These are phyloP conservation scores for Sericinus montela DNA, from an alignment of 2,888 invertebrate genomes.

Conservation along the genomic window DNA sequence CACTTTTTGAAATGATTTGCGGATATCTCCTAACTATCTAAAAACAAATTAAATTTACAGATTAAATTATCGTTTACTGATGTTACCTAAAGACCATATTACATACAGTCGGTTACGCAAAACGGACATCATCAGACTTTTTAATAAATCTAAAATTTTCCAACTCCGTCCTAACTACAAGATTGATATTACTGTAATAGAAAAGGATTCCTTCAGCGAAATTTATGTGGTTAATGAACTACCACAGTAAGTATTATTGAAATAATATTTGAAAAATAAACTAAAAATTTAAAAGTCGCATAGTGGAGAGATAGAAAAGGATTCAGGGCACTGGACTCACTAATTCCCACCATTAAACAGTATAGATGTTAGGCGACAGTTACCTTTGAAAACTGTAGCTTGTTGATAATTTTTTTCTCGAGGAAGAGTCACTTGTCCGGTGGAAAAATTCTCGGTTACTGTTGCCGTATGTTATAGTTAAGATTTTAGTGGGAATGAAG, in stretches of 20 bases:
- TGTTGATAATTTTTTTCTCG: too few relatives aligned
- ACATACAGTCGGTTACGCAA: slow-evolving; percentile 56
- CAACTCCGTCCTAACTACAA: slow-evolving; percentile 69
- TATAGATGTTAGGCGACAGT: too few relatives aligned
- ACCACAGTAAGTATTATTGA: slow-evolving; percentile 2
- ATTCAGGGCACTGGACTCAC: not conserved
- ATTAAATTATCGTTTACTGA: slow-evolving; percentile 62
- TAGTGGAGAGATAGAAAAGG: slow-evolving; percentile 3
- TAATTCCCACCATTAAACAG: slow-evolving; percentile 11
- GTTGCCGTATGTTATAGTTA: too few relatives aligned
- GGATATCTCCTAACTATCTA: slow-evolving; percentile 65
- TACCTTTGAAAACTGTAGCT: too few relatives aligned
- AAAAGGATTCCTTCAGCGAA: slow-evolving; percentile 59
- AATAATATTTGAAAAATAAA: not conserved
- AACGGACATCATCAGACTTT: slow-evolving; percentile 68
- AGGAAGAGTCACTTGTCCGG: too few relatives aligned
- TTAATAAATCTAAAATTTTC: slow-evolving; percentile 61
- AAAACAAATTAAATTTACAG: slow-evolving; percentile 67
- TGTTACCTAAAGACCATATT: slow-evolving; percentile 63
- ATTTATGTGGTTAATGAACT: slow-evolving; percentile 41
- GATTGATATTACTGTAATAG: slow-evolving; percentile 64
- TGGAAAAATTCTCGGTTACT: too few relatives aligned
- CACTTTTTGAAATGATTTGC: slow-evolving; percentile 47
- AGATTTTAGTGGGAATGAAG: slow-evolving; percentile 14
- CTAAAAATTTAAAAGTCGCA: slow-evolving; percentile 1